Evolutionary conservation across 2,888 invertebrate species (phyloP).

Genomic region (Flabesymbios commensalis): DNA sequence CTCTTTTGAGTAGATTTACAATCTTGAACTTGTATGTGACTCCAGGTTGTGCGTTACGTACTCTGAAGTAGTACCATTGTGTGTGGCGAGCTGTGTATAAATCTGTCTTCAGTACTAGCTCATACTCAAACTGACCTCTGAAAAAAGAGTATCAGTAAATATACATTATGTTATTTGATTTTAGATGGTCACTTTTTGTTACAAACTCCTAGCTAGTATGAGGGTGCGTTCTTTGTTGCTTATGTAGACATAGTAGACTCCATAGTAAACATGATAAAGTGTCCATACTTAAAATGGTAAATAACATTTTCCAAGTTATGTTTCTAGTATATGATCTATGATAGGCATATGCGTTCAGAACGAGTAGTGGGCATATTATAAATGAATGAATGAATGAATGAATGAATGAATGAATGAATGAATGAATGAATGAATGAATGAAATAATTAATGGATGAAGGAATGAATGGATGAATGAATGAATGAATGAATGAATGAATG

Average conservation of each 20-base stretch:
- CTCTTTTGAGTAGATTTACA: slow-evolving; percentile 57
- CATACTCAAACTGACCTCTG: slow-evolving; percentile 61
- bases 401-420: too few species aligned
- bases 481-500: too few species aligned
- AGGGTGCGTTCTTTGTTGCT: background rate
- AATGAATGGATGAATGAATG: too few species aligned
- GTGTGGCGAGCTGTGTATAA: slow-evolving; percentile 61
- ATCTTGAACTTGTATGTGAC: slow-evolving; percentile 57
- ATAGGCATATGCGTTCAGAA: too few species aligned
- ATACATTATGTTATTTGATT: background rate
- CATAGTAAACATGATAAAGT: background rate
- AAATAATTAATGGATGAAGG: too few species aligned
- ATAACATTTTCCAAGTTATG: too few species aligned
- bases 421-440: too few species aligned
- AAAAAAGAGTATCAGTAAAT: background rate
- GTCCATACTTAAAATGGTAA: background rate
- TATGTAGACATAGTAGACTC: background rate
- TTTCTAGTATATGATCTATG: too few species aligned
- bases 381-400: too few species aligned
- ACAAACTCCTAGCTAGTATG: too few species aligned
- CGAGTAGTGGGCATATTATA: too few species aligned
- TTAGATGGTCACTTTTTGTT: too few species aligned
- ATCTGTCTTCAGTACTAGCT: slow-evolving; percentile 59
- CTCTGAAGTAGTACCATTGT: slow-evolving; percentile 61
- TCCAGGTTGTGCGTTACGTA: slow-evolving; percentile 51